Evolutionary conservation across 2,113 vertebrate species (phyloP).

Genomic region (Astatoreochromis straeleni): DNA sequence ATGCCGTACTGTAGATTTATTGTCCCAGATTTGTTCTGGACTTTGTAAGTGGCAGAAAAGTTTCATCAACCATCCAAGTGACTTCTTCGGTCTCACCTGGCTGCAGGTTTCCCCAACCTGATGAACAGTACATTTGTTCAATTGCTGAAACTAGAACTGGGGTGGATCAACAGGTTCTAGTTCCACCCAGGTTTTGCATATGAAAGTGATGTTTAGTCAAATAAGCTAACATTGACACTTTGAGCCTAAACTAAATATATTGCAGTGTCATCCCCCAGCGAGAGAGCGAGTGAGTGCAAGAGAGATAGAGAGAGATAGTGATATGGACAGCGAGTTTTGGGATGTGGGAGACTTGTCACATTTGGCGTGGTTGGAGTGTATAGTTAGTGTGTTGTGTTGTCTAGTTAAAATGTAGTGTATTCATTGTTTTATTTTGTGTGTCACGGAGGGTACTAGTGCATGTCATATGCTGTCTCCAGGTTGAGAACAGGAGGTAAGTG

Average conservation of each 20-base stretch:
- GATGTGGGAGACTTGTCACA: neutral
- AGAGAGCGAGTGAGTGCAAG: neutral
- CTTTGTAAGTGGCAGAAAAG: fast-evolving
- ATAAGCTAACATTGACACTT: neutral
- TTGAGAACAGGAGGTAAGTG: neutral
- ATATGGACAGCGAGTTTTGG: neutral
- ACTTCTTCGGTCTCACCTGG: neutral
- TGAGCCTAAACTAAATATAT: neutral
- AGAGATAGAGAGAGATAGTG: neutral
- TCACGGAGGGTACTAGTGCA: neutral
- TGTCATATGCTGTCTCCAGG: neutral
- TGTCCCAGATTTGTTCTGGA: neutral
- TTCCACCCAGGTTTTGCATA: neutral
- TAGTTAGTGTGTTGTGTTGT: neutral
- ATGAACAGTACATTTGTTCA: neutral
- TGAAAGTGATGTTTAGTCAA: neutral
- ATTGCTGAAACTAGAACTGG: neutral
- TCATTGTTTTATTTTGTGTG: neutral
- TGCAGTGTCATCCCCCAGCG: neutral
- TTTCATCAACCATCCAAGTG: neutral
- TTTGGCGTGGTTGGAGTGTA: neutral
- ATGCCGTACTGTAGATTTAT: neutral
- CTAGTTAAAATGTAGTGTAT: neutral
- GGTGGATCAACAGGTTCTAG: neutral
- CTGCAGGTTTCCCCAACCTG: neutral